Evolutionary conservation across 2,888 invertebrate species (phyloP).

Genomic region (Unio pictorum): DNA sequence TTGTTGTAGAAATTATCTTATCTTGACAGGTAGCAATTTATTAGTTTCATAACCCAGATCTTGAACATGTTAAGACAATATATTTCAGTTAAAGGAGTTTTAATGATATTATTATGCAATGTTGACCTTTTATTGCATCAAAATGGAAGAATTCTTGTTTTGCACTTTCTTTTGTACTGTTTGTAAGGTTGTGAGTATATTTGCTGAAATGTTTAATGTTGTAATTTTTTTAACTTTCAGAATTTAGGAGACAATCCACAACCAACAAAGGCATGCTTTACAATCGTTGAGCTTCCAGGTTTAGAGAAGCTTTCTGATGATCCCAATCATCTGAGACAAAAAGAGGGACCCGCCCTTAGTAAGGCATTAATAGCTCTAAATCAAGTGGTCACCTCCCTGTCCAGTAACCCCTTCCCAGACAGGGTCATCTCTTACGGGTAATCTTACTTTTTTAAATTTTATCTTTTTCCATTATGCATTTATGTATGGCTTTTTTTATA

Average conservation of each 20-base stretch:
- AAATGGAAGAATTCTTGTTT: background rate
- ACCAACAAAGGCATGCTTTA: constrained; percentile 64
- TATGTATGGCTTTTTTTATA: background rate
- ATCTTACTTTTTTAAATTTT: background rate
- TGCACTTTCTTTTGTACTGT: background rate
- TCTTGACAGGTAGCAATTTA: too few relatives aligned
- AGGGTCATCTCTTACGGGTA: constrained; percentile 66
- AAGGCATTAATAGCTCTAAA: constrained; percentile 56
- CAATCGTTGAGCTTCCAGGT: constrained; percentile 64
- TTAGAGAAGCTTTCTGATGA: constrained; percentile 60
- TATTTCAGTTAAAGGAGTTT: too few relatives aligned
- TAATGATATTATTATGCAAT: too few relatives aligned
- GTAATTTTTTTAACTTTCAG: constrained; percentile 32
- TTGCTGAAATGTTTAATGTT: constrained; percentile 1
- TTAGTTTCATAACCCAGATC: too few relatives aligned
- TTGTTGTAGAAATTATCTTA: too few relatives aligned
- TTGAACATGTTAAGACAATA: too few relatives aligned
- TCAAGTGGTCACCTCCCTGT: constrained; percentile 57
- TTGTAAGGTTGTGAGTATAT: background rate
- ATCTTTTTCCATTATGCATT: background rate
- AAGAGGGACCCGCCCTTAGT: constrained; percentile 60
- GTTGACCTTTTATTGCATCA: too few relatives aligned
- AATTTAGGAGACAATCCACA: constrained; percentile 52
- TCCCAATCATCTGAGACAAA: constrained; percentile 44
- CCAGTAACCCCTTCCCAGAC: constrained; percentile 61